phyloP scores from a whole-genome alignment of 2,797 vertebrate species.

The Chelmon rostratus region DNA sequence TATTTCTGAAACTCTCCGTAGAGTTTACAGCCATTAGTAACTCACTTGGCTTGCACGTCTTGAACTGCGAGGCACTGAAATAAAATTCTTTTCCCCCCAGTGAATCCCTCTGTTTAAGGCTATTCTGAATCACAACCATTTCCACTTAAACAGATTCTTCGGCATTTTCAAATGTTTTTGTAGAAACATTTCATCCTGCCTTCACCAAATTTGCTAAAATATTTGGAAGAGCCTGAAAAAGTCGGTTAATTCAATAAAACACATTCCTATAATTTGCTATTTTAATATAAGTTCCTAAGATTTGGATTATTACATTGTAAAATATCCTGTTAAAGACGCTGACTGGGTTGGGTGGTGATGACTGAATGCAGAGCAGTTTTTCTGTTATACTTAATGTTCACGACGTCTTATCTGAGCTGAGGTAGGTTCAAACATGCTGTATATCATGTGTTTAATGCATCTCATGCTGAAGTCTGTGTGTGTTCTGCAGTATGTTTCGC shows the following conservation, averaged over 20 bases:
- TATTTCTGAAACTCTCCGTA: background rate
- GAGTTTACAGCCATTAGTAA: background rate
- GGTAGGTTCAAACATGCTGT: background rate
- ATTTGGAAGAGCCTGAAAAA: background rate
- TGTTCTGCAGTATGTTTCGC: background rate
- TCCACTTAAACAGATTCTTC: background rate
- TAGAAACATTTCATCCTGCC: background rate
- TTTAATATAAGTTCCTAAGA: background rate
- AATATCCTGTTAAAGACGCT: background rate
- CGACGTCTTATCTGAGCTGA: background rate
- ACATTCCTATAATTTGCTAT: background rate
- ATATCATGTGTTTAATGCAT: background rate
- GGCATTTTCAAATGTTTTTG: background rate
- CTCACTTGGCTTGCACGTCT: background rate
- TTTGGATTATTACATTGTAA: background rate
- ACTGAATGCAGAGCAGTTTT: background rate
- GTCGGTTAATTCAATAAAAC: no score
- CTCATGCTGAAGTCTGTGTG: no score
- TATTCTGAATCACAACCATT: background rate
- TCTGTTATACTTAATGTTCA: no score
- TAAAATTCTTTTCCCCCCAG: background rate
- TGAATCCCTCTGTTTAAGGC: background rate
- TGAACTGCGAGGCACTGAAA: background rate
- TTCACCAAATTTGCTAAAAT: background rate
- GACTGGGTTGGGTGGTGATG: no score